phyloP scores from a whole-genome alignment of 2,113 vertebrate species.

The Irena cyanogastra region DNA sequence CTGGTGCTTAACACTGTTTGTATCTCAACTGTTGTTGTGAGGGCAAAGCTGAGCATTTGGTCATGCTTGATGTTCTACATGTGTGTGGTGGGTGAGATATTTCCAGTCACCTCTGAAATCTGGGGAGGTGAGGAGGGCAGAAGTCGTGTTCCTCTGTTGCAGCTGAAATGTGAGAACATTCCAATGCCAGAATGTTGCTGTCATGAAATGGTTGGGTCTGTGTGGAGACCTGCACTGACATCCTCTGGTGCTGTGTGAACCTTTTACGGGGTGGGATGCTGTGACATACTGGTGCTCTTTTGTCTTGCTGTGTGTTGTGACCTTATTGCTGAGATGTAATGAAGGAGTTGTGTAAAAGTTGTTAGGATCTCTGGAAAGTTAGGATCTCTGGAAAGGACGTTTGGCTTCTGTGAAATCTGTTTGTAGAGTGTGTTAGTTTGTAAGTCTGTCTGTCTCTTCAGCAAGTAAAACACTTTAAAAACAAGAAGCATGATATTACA shows the following conservation, averaged over 20 bases:
- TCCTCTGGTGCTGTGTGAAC: background rate
- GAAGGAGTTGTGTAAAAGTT: background rate
- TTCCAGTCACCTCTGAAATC: background rate
- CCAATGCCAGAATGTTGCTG: background rate
- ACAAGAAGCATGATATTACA: background rate
- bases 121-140: background rate
- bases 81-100: background rate
- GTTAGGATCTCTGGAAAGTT: background rate
- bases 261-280: background rate
- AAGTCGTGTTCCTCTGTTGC: rapidly evolving
- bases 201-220: background rate
- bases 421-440: background rate
- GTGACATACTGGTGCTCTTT: background rate
- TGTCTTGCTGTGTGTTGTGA: background rate
- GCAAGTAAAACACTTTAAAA: background rate
- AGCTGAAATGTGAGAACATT: background rate
- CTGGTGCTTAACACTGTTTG: background rate
- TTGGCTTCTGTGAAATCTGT: background rate
- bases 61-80: background rate
- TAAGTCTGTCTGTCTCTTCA: background rate
- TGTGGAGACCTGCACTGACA: background rate
- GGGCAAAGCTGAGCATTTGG: background rate
- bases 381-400: background rate
- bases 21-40: background rate
- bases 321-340: background rate